Evolutionary conservation across 1,140 invertebrate genomes (phyloP), one percentile per base, ranked within the genome.

Genomic region (Riptortus pedestris): DNA sequence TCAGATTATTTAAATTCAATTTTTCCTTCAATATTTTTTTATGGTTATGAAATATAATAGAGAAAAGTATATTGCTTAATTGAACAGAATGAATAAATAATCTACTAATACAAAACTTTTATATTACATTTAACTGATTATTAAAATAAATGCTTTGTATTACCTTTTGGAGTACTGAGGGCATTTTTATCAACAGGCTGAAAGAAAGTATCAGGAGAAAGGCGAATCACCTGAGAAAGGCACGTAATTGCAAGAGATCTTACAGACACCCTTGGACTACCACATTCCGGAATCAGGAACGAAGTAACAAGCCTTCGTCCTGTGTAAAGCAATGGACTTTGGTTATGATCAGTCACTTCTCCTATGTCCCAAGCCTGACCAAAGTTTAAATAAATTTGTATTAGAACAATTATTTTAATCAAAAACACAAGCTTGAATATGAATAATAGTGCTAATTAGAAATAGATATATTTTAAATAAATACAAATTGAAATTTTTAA

Each of bases 241-340:
- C 88, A 91, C 31, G 80, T 83, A 2, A 93, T 71, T 1, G 90
- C 87, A 31, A 91, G 79, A 0, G 87, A 83, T 77, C 93, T 93
- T 0, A 92, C 83, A 65, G 90, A 93, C 16, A 94, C 88, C 31
- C 91, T 78, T 11, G 90, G 83, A 14, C 83, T 73, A 57, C 87
- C 80, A 45, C 85, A 55, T 59, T 72, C 28, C 76, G 76, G 27
- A 14, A 94, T 74, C 3, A 95, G 75, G 74, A 91, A 94, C 27
- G 84, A 81, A 2, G 85, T 84, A 26, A 80, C 80, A 1, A 95
- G 71, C 55, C 90, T 79, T 66, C 91, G 79, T 27, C 83, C 79
- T 67, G 88, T 90, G 72, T 85, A 91, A 60, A 85, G 78, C 0
- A 94, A 70, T 22, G 69, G 62, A 14, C n/a, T 29, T 26, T 48